These are phyloP conservation scores for Aphaenogaster floridana DNA, from an alignment of 1,140 invertebrate genomes.

Conservation along the genomic window DNA sequence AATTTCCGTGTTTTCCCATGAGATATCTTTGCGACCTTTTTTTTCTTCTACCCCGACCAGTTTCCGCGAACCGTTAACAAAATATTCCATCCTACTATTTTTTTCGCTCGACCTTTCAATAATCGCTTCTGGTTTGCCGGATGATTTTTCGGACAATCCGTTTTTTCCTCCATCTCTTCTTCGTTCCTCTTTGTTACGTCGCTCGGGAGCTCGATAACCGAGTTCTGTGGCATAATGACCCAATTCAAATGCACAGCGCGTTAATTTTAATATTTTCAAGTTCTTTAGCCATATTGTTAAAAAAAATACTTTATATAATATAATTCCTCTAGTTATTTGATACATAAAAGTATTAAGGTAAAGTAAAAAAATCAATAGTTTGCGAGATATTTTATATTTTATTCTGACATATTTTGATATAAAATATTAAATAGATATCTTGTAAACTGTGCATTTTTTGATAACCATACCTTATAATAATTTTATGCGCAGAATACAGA, in stretches of 20 bases:
- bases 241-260: neutral
- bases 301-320: neutral
- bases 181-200: slow-evolving; percentile 8
- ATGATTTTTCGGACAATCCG: slow-evolving; percentile 25
- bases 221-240: neutral
- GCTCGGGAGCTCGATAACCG: slow-evolving; percentile 25
- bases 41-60: neutral
- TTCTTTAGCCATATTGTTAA: slow-evolving; percentile 7
- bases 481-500: too few relatives aligned
- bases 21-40: neutral
- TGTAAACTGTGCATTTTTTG: too few relatives aligned
- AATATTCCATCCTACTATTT: slow-evolving; percentile 34
- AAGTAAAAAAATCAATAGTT: too few relatives aligned
- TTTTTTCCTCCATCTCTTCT: slow-evolving; percentile 10
- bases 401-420: too few relatives aligned
- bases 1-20: slow-evolving; percentile 26
- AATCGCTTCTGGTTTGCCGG: slow-evolving; percentile 13
- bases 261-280: slow-evolving; percentile 9
- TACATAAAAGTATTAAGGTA: too few relatives aligned
- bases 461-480: too few relatives aligned
- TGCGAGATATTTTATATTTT: too few relatives aligned
- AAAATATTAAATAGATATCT: too few relatives aligned
- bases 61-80: slow-evolving; percentile 29
- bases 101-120: slow-evolving; percentile 7
- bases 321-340: too few relatives aligned